Percentiles rank a stretch among this genome's conserved stretches.
Evolutionary conservation across 2,797 vertebrate species (phyloP).

Genomic region (Rhinophrynus dorsalis): DNA sequence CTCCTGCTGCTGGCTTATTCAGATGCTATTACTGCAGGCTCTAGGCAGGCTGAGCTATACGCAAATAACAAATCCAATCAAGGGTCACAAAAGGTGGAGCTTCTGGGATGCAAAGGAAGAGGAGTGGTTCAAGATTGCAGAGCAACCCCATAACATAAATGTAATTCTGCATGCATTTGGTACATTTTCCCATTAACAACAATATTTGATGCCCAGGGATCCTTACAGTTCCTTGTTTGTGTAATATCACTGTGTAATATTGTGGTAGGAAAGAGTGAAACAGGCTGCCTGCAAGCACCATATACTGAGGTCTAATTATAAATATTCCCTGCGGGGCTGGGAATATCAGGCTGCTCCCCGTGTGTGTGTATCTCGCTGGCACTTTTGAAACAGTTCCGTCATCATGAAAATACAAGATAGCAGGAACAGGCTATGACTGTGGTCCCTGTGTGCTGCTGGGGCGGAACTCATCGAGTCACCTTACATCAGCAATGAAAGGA

Average conservation of each 20-base stretch:
- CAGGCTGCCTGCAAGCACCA: constrained; percentile 9
- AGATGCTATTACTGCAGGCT: constrained; percentile 1
- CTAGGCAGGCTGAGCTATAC: constrained; percentile 1
- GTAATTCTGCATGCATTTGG: no score
- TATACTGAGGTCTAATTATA: constrained; percentile 37
- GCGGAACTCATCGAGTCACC: neutral
- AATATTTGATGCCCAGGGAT: no score
- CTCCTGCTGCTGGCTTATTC: constrained; percentile 7
- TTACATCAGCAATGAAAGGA: neutral
- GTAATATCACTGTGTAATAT: neutral
- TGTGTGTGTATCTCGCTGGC: neutral
- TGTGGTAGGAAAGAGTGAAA: constrained; percentile 7
- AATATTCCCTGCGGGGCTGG: constrained; percentile 3
- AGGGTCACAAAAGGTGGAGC: neutral
- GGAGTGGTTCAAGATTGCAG: no score
- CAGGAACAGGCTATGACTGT: neutral
- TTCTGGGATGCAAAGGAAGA: neutral
- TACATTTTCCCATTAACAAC: no score
- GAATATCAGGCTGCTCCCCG: neutral
- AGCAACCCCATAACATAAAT: no score
- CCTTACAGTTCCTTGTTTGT: neutral
- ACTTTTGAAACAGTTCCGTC: no score
- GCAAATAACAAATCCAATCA: constrained; percentile 5
- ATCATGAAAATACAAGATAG: neutral
- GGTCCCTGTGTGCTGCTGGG: neutral